Evolutionary conservation across 2,888 invertebrate genomes (phyloP).

Genomic region (Sylvicola cinctus): DNA sequence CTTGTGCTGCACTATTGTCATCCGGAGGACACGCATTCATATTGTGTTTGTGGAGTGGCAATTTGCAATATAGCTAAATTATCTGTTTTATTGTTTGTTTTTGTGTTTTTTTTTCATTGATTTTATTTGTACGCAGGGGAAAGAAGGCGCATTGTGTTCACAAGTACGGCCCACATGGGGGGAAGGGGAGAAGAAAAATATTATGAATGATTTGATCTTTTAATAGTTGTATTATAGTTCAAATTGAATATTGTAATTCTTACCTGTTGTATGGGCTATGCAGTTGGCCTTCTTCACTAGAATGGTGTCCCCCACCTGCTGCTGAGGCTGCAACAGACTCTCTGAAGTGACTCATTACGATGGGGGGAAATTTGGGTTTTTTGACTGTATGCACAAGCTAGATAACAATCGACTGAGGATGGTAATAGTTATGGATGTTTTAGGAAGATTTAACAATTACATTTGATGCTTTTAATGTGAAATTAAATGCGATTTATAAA

Average conservation of each 20-base stretch:
- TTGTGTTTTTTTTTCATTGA: neutral
- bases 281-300: conserved; percentile 72
- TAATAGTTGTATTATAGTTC: too few relatives aligned
- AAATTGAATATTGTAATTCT: too few relatives aligned
- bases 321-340: neutral
- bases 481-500: too few relatives aligned
- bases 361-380: too few relatives aligned
- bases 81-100: neutral
- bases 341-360: too few relatives aligned
- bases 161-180: conserved; percentile 6
- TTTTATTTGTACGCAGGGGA: conserved; percentile 1
- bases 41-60: neutral
- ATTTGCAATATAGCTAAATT: neutral
- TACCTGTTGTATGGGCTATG: conserved; percentile 39
- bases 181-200: conserved; percentile 8
- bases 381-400: too few relatives aligned
- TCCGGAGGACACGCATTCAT: neutral
- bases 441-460: too few relatives aligned
- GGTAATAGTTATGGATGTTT: too few relatives aligned
- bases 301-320: conserved; percentile 32
- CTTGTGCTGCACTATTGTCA: too few relatives aligned
- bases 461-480: too few relatives aligned
- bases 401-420: too few relatives aligned
- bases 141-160: too few relatives aligned
- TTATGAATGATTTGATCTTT: conserved; percentile 10